phyloP scores from a whole-genome alignment of 2,797 vertebrate genomes.

The Sibirionetta formosa region DNA sequence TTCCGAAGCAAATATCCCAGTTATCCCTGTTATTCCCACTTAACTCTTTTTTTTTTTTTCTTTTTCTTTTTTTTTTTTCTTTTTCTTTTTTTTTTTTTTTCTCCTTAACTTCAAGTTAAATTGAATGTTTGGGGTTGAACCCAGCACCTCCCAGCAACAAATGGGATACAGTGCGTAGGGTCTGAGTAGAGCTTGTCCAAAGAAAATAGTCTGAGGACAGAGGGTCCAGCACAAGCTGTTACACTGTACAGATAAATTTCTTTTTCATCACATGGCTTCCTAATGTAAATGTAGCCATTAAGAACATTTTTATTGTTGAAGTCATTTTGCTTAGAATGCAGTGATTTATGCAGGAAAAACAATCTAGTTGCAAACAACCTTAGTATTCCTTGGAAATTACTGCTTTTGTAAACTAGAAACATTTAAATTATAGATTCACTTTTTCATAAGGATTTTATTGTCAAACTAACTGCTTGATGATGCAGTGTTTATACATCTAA shows the following conservation, averaged over 20 bases:
- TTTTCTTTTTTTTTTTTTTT: background rate
- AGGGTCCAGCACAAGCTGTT: background rate
- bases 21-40: background rate
- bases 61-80: background rate
- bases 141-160: background rate
- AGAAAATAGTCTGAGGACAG: rapidly evolving
- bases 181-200: background rate
- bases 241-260: background rate
- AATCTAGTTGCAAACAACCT: background rate
- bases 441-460: constrained; percentile 35
- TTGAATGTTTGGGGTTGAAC: rapidly evolving
- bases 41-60: background rate
- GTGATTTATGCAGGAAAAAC: background rate
- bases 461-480: background rate
- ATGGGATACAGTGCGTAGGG: background rate
- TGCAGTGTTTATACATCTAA: background rate
- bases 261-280: background rate
- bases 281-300: background rate
- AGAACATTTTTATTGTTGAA: background rate
- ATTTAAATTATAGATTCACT: background rate
- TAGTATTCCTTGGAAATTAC: background rate
- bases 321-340: background rate
- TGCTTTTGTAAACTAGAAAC: background rate
- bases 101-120: background rate
- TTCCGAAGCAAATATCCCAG: background rate